A percentile compares a stretch with the other conserved stretches of the same genome.
Evolutionary conservation across 2,888 invertebrate genomes (phyloP).

Genomic region (Stenolophus ochropezus): DNA sequence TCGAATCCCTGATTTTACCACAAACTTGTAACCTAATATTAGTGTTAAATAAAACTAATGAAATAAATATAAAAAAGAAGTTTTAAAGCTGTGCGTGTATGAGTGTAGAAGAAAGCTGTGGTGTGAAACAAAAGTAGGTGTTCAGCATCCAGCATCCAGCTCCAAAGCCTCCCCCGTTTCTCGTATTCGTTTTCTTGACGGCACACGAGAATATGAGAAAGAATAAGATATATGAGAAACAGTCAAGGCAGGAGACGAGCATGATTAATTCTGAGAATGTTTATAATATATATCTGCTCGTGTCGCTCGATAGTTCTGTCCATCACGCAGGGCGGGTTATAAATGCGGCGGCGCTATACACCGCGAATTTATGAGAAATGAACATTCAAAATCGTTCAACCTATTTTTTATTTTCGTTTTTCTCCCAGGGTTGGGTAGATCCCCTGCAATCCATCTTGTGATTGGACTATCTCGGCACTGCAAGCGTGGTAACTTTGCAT

Average conservation of each 20-base stretch:
- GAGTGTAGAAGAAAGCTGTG: neutral
- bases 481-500: slow-evolving; percentile 58
- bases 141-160: neutral
- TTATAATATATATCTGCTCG: slow-evolving; percentile 59
- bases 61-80: no score
- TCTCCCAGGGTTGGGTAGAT: slow-evolving; percentile 5
- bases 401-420: slow-evolving; percentile 64
- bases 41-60: no score
- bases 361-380: slow-evolving; percentile 72
- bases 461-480: slow-evolving; percentile 66
- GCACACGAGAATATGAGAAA: slow-evolving; percentile 53
- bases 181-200: slow-evolving; percentile 28
- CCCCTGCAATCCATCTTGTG: slow-evolving; percentile 68
- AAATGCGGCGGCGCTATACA: slow-evolving; percentile 66
- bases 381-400: slow-evolving; percentile 71
- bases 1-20: no score
- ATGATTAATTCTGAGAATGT: slow-evolving; percentile 59
- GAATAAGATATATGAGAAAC: slow-evolving; percentile 59
- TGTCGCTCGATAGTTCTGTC: slow-evolving; percentile 70
- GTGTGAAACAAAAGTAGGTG: neutral
- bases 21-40: no score
- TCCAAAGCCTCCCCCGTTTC: slow-evolving; percentile 11
- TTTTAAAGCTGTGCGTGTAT: neutral
- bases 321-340: slow-evolving; percentile 68
- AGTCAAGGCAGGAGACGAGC: slow-evolving; percentile 53